phyloP scores from a whole-genome alignment of 1,140 invertebrate species.

The Adoxophyes honmai region DNA sequence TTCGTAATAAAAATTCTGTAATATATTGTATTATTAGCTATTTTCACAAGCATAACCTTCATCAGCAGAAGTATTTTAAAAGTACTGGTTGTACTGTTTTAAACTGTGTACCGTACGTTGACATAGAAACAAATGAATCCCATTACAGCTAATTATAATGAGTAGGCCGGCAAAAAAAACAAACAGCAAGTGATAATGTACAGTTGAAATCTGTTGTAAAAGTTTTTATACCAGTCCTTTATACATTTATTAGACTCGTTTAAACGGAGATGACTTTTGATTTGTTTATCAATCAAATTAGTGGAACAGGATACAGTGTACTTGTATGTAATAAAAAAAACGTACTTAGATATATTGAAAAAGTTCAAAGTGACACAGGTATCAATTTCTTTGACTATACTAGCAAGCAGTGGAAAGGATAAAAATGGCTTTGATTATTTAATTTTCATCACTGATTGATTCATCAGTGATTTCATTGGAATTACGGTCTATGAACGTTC shows the following conservation, averaged over 20 bases:
- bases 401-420: too few relatives aligned
- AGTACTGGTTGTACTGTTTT: not conserved
- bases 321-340: not conserved
- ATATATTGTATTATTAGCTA: too few relatives aligned
- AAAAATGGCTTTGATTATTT: too few relatives aligned
- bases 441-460: too few relatives aligned
- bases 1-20: too few relatives aligned
- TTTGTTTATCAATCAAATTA: conserved; percentile 13
- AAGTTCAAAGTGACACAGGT: too few relatives aligned
- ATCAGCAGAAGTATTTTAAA: too few relatives aligned
- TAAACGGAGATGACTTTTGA: not conserved
- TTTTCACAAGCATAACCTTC: too few relatives aligned
- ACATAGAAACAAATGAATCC: conserved; percentile 9
- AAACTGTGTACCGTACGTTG: not conserved
- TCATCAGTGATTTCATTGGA: too few relatives aligned
- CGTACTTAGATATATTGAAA: not conserved
- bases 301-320: conserved; percentile 2
- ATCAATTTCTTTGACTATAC: too few relatives aligned
- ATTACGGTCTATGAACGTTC: too few relatives aligned
- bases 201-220: conserved; percentile 11
- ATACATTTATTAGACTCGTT: conserved; percentile 10
- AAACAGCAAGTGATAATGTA: conserved; percentile 14
- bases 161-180: conserved; percentile 1
- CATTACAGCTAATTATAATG: conserved; percentile 5
- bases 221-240: not conserved